Evolutionary conservation across 1,140 invertebrate species (phyloP).

Genomic region (Hycleus cichorii): DNA sequence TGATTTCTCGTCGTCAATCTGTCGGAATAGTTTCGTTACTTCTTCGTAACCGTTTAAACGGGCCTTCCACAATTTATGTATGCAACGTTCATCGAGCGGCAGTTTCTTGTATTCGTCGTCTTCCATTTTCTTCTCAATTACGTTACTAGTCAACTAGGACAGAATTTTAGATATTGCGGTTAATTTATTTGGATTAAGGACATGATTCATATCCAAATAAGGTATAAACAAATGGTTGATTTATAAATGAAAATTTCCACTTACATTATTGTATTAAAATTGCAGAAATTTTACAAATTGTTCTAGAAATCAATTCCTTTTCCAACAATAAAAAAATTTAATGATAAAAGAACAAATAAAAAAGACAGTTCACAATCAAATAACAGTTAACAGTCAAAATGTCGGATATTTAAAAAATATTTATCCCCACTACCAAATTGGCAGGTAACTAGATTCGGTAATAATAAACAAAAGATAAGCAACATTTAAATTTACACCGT

Average conservation of each 20-base stretch:
- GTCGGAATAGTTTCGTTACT: conserved; percentile 77
- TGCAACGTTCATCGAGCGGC: conserved; percentile 81
- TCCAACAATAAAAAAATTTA: too few relatives aligned
- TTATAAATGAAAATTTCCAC: not conserved
- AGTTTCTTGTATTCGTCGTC: conserved; percentile 92
- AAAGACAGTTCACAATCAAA: too few relatives aligned
- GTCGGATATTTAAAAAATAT: too few relatives aligned
- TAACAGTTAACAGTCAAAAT: too few relatives aligned
- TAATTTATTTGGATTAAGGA: not conserved
- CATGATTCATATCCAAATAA: too few relatives aligned
- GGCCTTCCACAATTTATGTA: conserved; percentile 94
- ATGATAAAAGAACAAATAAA: too few relatives aligned
- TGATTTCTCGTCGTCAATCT: conserved; percentile 85
- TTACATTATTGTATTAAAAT: not conserved
- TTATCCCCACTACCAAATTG: too few relatives aligned
- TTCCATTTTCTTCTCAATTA: conserved; percentile 50
- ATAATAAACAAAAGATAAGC: too few relatives aligned
- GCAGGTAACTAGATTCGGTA: too few relatives aligned
- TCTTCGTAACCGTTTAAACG: conserved; percentile 90
- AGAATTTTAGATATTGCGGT: not conserved
- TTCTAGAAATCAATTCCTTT: too few relatives aligned
- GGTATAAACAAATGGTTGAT: not conserved
- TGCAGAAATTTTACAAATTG: not conserved
- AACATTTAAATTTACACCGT: too few relatives aligned
- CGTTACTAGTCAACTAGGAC: not conserved